A percentile compares a stretch with the other conserved stretches of the same genome.
These are phyloP conservation scores for Masticophis lateralis DNA, from an alignment of 2,797 vertebrate species.

Conservation along the genomic window DNA sequence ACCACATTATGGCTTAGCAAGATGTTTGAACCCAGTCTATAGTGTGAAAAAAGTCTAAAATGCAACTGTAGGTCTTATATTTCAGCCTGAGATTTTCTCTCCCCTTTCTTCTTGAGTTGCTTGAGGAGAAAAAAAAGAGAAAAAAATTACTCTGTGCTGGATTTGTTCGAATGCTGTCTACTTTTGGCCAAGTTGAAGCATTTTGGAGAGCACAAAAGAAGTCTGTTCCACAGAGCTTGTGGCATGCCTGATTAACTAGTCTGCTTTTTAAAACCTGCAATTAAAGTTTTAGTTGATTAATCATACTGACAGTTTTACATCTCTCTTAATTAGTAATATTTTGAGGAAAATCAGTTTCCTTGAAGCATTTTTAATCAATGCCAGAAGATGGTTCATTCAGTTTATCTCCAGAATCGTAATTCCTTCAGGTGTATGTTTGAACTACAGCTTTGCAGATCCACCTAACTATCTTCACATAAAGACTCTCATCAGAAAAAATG, in stretches of 20 bases:
- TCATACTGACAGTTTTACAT: slow-evolving; percentile 23
- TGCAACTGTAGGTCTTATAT: not conserved
- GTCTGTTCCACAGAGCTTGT: slow-evolving; percentile 4
- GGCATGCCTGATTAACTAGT: slow-evolving; percentile 7
- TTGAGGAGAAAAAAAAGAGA: not conserved
- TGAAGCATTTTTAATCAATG: not conserved
- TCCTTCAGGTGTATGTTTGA: not conserved
- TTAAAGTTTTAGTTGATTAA: slow-evolving; percentile 10
- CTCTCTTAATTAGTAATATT: slow-evolving; percentile 12
- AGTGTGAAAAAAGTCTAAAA: not conserved
- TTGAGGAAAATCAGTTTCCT: not conserved
- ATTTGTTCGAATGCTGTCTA: not conserved
- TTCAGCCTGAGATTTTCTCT: not conserved
- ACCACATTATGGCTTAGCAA: not conserved
- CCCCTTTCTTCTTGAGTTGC: not conserved
- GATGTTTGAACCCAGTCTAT: not conserved
- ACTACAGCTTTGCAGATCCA: not conserved
- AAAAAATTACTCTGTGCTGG: not conserved
- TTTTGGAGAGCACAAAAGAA: not conserved
- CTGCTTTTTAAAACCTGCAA: not conserved
- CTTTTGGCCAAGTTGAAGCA: not conserved
- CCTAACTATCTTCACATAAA: not conserved
- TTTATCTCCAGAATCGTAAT: not conserved
- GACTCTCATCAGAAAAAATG: not conserved
- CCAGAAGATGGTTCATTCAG: not conserved